Evolutionary conservation across 2,113 vertebrate genomes (phyloP), one percentile per base, ranked within the genome.

Genomic region (Sebastes fasciatus): DNA sequence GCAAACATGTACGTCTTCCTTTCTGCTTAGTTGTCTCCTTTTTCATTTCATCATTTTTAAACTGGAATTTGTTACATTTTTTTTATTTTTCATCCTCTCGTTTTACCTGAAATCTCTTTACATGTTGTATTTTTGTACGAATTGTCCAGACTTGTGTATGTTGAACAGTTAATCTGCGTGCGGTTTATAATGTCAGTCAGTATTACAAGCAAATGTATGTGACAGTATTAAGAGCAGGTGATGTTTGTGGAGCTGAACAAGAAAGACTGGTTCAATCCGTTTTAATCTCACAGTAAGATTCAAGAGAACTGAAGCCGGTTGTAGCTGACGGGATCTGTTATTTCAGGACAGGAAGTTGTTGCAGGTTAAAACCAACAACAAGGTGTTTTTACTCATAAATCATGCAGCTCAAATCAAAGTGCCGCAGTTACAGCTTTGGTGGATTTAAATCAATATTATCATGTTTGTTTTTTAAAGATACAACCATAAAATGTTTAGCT

Each of bases 31-130:
- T 16, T 58, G 16, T 49, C 17, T 63, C 46, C 65, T 77, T 13
- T 1, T 60, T 64, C 17, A 9, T 71, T 74, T 68, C 26, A 49
- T 79, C 46, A 2, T 87, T 88, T 87, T 8, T 64, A 23, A 97
- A 95, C 93, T 96, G 94, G 94, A 96, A 96, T 77, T 86, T 95
- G 93, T 96, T 95, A 86, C 88, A 66, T 74, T 83, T 43, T 49
- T 80, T 90, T 74, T 26, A 61, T 61, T 55, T 83, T 60, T 40
- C 80, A 61, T 77, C 69, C 52, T 69, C n/a, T 85, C 23, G 48
- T 82, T 80, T 79, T 77, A 86, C 64, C 74, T 74, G 63, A 88
- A 63, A 57, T 73, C 57, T 75, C 71, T 85, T 19, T 67, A 83
- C 82, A 64, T 70, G 48, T 88, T 85, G 75, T 90, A 79, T 94